Percentiles rank a stretch among this genome's conserved stretches.
phyloP scores from a whole-genome alignment of 2,888 invertebrate species.

The Macrophya alboannulata region DNA sequence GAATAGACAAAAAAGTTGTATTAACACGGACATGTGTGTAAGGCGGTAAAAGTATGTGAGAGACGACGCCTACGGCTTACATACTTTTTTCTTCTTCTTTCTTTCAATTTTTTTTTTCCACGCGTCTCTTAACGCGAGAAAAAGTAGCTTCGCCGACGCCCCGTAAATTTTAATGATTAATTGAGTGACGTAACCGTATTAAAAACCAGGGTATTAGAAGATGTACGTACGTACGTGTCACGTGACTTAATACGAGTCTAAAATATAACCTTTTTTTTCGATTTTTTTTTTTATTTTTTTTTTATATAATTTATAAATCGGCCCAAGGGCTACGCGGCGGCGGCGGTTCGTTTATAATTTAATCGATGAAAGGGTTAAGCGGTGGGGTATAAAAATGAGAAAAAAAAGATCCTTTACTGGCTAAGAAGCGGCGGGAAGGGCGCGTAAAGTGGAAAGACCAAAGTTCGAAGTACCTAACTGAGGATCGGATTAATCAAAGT shows the following conservation, averaged over 20 bases:
- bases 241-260: conserved; percentile 11
- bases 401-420: not conserved
- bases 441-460: conserved; percentile 24
- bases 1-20: conserved; percentile 4
- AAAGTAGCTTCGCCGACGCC: conserved; percentile 13
- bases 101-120: not conserved
- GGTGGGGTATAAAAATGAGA: not conserved
- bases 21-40: not conserved
- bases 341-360: not conserved
- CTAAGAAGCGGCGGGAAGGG: not conserved
- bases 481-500: conserved; percentile 34
- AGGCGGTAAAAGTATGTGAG: not conserved
- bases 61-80: not conserved
- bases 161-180: conserved; percentile 33
- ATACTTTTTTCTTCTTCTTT: not conserved
- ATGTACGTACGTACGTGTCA: not conserved
- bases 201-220: not conserved
- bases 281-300: not conserved
- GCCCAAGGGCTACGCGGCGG: not conserved
- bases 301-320: not conserved
- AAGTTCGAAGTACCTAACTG: conserved; percentile 4
- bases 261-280: not conserved
- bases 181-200: conserved; percentile 35
- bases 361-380: conserved; percentile 4
- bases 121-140: conserved; percentile 17